Evolutionary conservation across 92 coral and sea anemone species (phyloP), one percentile per base, ranked within the genome.

Genomic region (Parazoanthus swiftii): DNA sequence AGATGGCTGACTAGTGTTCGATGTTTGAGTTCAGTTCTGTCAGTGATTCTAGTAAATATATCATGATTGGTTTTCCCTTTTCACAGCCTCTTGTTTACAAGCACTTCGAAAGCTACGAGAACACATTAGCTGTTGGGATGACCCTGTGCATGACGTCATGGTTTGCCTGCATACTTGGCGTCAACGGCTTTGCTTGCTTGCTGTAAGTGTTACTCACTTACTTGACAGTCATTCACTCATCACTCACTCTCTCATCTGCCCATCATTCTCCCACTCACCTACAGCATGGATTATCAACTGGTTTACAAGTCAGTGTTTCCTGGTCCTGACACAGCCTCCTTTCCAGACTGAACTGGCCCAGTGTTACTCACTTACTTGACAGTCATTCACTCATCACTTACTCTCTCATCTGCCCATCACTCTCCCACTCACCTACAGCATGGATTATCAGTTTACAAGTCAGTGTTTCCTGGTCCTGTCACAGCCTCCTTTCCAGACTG

Each of bases 261-360:
- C 7, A 63, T 63, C 54, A 76, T 3, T 8, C 25, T 18, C 14
- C 3, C 29, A 25, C 26, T 76, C 79, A 87, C 93, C 88, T 18
- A 88, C 93, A 37, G 90, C 93, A 82, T 90, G 93, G 68, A 93
- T 67, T n/a, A 93, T 54, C 16, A 76, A n/a, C n/a, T n/a, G n/a
- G 26, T 74, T 89, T 91, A 80, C 95, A 93, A 46, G 91, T 90
- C 33, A 91, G 35, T 23, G 39, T 63, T 23, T 11, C 95, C 95
- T 44, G 94, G 46, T 43, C 82, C 85, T 70, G 95, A 89, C 3
- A 93, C 86, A 16, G 90, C 95, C 35, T 88, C 88, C 36, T 63
- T 86, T 67, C 93, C 94, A 20, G 91, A 82, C 35, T 86, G 26
- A 2, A 93, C 68, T 0, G 81, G 81, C 14, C 95, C 92, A 85